These are phyloP conservation scores for Malurus alboscapulatus DNA, from an alignment of 2,113 vertebrate genomes.

Conservation along the genomic window DNA sequence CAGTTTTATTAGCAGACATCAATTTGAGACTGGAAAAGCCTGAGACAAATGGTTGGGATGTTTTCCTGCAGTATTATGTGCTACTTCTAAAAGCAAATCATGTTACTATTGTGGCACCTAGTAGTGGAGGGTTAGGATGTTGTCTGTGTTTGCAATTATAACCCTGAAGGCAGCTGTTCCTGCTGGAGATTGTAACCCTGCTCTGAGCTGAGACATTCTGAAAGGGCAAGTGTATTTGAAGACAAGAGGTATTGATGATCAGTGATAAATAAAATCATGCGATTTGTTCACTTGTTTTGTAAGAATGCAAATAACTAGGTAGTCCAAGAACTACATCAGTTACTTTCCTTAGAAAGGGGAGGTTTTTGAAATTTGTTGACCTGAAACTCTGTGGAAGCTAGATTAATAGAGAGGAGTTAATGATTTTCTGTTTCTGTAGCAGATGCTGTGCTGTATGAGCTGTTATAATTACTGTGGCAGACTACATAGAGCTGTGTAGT, in stretches of 20 bases:
- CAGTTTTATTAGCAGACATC: background rate
- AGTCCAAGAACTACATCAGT: background rate
- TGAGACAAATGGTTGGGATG: fast-evolving
- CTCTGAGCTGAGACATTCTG: background rate
- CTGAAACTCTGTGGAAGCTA: background rate
- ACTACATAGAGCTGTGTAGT: background rate
- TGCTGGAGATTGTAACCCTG: background rate
- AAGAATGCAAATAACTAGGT: background rate
- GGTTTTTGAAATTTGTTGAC: background rate
- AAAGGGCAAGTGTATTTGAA: background rate
- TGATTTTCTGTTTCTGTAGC: background rate
- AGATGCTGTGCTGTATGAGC: background rate
- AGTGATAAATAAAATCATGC: background rate
- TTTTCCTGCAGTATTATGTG: background rate
- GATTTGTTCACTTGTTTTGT: background rate
- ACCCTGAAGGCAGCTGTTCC: background rate
- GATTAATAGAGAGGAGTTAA: background rate
- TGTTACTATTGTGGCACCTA: background rate
- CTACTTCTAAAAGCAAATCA: background rate
- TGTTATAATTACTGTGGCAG: background rate
- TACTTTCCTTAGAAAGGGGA: background rate
- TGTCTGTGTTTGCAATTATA: background rate
- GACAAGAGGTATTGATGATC: background rate
- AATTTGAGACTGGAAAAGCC: background rate
- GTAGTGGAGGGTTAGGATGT: background rate